phyloP scores from a whole-genome alignment of 2,888 invertebrate genomes.

The Harmothoe impar region DNA sequence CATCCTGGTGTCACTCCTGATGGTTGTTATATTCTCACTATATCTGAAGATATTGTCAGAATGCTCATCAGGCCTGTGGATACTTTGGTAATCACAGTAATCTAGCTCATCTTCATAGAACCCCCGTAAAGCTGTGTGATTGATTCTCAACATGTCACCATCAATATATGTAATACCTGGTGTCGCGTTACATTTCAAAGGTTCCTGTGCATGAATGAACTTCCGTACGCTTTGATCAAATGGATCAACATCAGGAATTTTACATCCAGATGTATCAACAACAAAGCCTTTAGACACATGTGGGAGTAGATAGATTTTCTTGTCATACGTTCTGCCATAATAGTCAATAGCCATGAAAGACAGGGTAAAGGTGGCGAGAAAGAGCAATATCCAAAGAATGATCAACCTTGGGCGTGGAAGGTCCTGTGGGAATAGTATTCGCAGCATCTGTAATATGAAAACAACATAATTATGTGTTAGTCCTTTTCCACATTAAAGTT shows the following conservation, averaged over 20 bases:
- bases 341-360: neutral
- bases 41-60: slow-evolving; percentile 70
- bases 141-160: slow-evolving; percentile 71
- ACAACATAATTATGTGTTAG: too few relatives aligned
- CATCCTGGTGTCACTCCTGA: slow-evolving; percentile 71
- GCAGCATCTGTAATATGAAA: neutral
- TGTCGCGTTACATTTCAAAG: slow-evolving; percentile 72
- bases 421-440: neutral
- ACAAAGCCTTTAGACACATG: slow-evolving; percentile 71
- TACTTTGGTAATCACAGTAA: slow-evolving; percentile 77
- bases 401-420: neutral
- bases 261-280: slow-evolving; percentile 78
- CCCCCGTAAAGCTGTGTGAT: slow-evolving; percentile 72
- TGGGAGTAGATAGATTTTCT: too few relatives aligned
- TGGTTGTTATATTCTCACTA: slow-evolving; percentile 66
- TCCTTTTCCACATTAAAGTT: too few relatives aligned
- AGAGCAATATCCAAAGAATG: neutral
- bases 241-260: slow-evolving; percentile 79
- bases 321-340: neutral
- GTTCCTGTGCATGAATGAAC: slow-evolving; percentile 70
- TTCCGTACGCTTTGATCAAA: slow-evolving; percentile 74
- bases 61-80: slow-evolving; percentile 72
- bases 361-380: neutral
- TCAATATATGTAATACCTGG: slow-evolving; percentile 76
- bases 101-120: slow-evolving; percentile 72